phyloP scores from a whole-genome alignment of 1,140 invertebrate species.

The Brachionus manjavacas region DNA sequence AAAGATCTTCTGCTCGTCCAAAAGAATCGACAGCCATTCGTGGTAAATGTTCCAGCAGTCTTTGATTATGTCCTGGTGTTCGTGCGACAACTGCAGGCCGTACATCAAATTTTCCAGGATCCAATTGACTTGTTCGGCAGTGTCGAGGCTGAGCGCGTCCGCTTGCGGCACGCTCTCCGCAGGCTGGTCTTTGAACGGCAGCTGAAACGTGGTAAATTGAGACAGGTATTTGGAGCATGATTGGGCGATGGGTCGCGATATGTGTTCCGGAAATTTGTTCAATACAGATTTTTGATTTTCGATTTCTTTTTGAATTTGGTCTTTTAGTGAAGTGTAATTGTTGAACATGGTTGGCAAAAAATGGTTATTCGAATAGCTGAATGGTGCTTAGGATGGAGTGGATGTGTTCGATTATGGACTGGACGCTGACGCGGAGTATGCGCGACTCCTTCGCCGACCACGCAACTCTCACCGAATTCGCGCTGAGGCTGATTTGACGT shows the following conservation, averaged over 20 bases:
- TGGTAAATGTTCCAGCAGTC: conserved; percentile 95
- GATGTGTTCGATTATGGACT: conserved; percentile 22
- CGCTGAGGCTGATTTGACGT: neutral
- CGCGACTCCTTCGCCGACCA: conserved; percentile 24
- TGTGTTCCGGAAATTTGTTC: conserved; percentile 36
- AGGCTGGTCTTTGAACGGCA: conserved; percentile 24
- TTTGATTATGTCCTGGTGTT: conserved; percentile 84
- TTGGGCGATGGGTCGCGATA: conserved; percentile 16
- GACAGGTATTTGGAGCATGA: conserved; percentile 37
- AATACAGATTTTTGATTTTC: conserved; percentile 39
- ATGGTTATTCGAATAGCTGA: neutral
- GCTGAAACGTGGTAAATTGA: conserved; percentile 38
- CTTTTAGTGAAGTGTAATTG: conserved; percentile 29
- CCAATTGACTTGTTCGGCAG: conserved; percentile 32
- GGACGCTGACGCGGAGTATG: conserved; percentile 16
- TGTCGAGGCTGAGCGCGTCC: neutral
- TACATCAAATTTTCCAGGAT: conserved; percentile 71
- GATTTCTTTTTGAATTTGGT: conserved; percentile 39
- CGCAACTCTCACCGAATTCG: neutral
- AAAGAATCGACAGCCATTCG: conserved; percentile 84
- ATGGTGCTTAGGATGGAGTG: conserved; percentile 28
- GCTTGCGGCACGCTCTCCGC: neutral
- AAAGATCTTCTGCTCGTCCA: conserved; percentile 66
- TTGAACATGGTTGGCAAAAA: neutral
- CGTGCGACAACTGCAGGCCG: conserved; percentile 78